A percentile compares a stretch with the other conserved stretches of the same genome.
These are phyloP conservation scores for Tamandua tetradactyla DNA, from an alignment of 2,797 vertebrate species.

Conservation along the genomic window DNA sequence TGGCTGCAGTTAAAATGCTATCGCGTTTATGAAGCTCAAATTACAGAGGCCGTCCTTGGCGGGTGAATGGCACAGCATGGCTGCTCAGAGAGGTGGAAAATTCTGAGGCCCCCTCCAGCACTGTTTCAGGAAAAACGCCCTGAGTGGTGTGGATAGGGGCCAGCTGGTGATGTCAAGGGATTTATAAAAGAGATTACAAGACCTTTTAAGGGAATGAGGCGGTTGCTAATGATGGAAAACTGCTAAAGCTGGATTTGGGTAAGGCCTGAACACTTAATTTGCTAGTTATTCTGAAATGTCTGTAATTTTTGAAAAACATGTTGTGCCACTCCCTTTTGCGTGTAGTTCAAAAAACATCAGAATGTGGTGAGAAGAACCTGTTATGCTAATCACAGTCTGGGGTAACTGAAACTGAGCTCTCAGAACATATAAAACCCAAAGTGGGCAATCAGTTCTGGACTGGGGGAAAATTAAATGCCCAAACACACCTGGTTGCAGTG, in stretches of 20 bases:
- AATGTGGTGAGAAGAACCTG: neutral
- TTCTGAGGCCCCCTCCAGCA: slow-evolving; percentile 62
- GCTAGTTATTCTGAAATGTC: slow-evolving; percentile 25
- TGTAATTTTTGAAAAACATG: neutral
- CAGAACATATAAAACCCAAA: neutral
- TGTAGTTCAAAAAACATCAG: neutral
- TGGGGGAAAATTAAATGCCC: neutral
- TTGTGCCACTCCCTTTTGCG: neutral
- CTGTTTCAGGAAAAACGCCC: slow-evolving; percentile 56
- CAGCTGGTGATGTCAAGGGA: slow-evolving; percentile 70
- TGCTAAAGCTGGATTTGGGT: slow-evolving; percentile 29
- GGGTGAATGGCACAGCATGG: neutral
- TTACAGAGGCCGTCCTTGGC: slow-evolving; percentile 50
- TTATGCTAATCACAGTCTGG: slow-evolving; percentile 1
- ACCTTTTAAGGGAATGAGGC: slow-evolving; percentile 71
- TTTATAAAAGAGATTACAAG: slow-evolving; percentile 59
- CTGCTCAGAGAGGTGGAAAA: slow-evolving; percentile 72
- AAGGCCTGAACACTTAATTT: neutral
- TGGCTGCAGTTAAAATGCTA: slow-evolving; percentile 52
- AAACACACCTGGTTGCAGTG: neutral
- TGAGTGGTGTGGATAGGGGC: slow-evolving; percentile 61
- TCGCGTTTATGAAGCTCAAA: slow-evolving; percentile 29
- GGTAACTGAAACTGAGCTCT: neutral
- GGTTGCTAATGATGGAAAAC: slow-evolving; percentile 59
- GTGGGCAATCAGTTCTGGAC: neutral